Conservation (phyloP, 2,113 vertebrate species). For the Kryptolebias marmoratus region DNA sequence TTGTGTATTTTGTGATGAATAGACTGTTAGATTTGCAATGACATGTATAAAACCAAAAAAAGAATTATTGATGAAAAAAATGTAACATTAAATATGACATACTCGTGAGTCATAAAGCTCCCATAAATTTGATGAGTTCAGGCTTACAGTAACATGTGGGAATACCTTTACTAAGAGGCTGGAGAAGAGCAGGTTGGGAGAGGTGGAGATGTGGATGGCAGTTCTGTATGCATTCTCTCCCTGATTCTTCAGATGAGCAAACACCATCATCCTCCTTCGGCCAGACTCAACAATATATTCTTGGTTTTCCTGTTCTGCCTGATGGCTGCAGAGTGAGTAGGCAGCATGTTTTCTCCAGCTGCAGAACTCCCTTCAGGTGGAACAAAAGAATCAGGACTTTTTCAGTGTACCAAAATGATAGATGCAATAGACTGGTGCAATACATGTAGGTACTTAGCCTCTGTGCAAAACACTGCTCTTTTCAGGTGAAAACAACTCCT, state of each 20-base stretch:
- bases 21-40: too few species aligned
- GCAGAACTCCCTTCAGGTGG: conserved; percentile 85
- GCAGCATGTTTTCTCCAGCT: conserved; percentile 49
- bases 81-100: too few species aligned
- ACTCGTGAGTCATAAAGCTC: too few species aligned
- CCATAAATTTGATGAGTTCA: too few species aligned
- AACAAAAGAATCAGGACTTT: background rate
- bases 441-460: too few species aligned
- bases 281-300: conserved; percentile 83
- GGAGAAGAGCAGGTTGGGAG: conserved; percentile 90
- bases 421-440: too few species aligned
- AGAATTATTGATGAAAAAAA: too few species aligned
- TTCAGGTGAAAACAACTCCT: too few species aligned
- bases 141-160: background rate
- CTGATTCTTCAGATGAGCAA: conserved; percentile 85
- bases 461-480: too few species aligned
- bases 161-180: conserved; percentile 84
- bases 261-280: conserved; percentile 84
- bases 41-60: too few species aligned
- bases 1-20: too few species aligned
- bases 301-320: background rate
- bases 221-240: conserved; percentile 92
- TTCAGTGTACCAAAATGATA: background rate
- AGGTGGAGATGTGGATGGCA: conserved; percentile 85
- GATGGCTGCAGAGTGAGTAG: conserved; percentile 64